phyloP scores from a whole-genome alignment of 2,888 invertebrate species.

The Xestobium rufovillosum region DNA sequence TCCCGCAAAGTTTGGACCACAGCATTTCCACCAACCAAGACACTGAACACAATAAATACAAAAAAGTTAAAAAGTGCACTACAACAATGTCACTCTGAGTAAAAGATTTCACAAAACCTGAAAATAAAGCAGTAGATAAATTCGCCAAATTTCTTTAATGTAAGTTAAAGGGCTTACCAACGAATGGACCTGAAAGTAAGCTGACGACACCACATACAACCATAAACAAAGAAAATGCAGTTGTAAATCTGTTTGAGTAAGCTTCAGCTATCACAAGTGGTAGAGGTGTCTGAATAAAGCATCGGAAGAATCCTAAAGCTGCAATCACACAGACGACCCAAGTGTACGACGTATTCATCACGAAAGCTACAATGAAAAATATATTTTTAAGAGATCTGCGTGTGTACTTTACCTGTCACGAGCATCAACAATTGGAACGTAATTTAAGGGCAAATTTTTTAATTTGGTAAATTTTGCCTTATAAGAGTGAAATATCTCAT shows the following conservation, averaged over 20 bases:
- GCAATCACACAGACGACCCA: conserved; percentile 55
- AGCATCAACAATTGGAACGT: too few relatives aligned
- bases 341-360: conserved; percentile 48
- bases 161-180: conserved; percentile 46
- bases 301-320: conserved; percentile 59
- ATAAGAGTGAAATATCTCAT: too few relatives aligned
- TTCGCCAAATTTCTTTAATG: conserved; percentile 33
- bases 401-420: too few relatives aligned
- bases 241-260: conserved; percentile 61
- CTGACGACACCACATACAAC: conserved; percentile 62
- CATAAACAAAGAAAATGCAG: conserved; percentile 65
- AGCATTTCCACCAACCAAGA: conserved; percentile 59
- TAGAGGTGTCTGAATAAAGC: conserved; percentile 62
- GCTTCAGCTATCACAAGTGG: conserved; percentile 64
- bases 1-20: too few relatives aligned
- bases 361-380: conserved; percentile 47
- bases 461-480: too few relatives aligned
- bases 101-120: conserved; percentile 54
- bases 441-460: too few relatives aligned
- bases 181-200: conserved; percentile 59
- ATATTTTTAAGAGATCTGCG: too few relatives aligned
- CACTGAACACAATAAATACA: conserved; percentile 58
- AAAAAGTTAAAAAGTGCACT: conserved; percentile 58
- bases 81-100: conserved; percentile 60
- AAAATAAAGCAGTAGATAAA: conserved; percentile 29